Base-by-base conservation (phyloP, 2,888 invertebrate species). In the Amiota communis region DNA sequence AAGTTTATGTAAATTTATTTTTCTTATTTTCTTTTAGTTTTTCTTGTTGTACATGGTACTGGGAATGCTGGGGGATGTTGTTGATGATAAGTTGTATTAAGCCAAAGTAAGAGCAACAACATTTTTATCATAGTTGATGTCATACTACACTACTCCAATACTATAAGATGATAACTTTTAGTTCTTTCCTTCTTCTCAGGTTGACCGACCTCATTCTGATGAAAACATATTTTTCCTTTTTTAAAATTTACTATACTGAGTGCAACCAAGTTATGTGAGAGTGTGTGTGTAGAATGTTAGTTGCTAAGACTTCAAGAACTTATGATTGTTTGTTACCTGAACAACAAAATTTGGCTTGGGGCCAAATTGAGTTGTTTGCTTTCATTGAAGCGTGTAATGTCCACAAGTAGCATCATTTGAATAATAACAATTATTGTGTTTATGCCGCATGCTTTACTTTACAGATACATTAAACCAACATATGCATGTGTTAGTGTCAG, bases 401-500 rank as follows among this genome's bases (percentile, higher is more conserved):
- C 77, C 80, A 80, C 80, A 82, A 81, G 82, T 83, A 80, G 83
- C 83, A 81, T 80, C 77, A 83, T 80, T 81, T 75, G 78, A 74
- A 85, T 81, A 83, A 82, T 85, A 82, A 81, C 85, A 85, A 82
- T 82, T 83, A 82, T 82, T 85, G 83, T 82, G 83, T 85, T 81
- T 83, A 85, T 80, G 80, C 80, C 53, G 49, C 53, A 20, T 75
- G 81, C 78, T 80, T 75, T 80, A 77, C 49, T 67, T 76, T 76
- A 46, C 47, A 20, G 53, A 61, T 75, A 71, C 65, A 46, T 48
- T 56, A 36, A 53, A n/a, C 20, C 36, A 11, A 36, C 36, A 36
- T 36, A 17, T 57, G 57, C 57, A 10, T 17, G 17, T 15, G 20
- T 13, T 0, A 17, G 10, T 57, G 15, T 57, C 17, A 17, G 6